Conservation (phyloP, 2,113 vertebrate species). For the Chaetodon trifascialis region DNA sequence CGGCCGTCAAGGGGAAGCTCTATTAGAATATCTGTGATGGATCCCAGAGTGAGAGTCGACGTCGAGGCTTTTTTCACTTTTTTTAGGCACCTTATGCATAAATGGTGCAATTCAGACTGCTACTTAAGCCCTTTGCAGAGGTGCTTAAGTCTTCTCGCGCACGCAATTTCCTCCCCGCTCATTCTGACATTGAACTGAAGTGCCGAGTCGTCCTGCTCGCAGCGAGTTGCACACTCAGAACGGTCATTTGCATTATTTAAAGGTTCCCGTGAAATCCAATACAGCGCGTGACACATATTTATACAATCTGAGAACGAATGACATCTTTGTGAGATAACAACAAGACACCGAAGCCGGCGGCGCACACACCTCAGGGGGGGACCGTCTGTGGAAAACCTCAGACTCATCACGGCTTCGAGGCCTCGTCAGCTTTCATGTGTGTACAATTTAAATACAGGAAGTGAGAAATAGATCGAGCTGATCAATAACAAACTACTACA, state of each 20-base stretch:
- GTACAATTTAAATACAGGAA: no score
- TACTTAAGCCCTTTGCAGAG: conserved; percentile 69
- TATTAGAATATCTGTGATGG: conserved; percentile 73
- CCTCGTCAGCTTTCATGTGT: no score
- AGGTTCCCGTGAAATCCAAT: conserved; percentile 20
- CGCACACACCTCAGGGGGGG: background rate
- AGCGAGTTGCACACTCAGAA: conserved; percentile 36
- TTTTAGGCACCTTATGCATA: conserved; percentile 68
- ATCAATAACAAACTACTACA: background rate
- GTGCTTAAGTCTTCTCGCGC: conserved; percentile 68
- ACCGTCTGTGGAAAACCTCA: no score
- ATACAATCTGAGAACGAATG: background rate
- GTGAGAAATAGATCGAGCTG: background rate
- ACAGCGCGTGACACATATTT: background rate
- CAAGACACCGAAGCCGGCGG: background rate
- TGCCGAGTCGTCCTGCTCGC: conserved; percentile 55
- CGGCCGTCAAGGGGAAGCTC: conserved; percentile 60
- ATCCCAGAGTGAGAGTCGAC: conserved; percentile 68
- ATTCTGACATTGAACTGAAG: conserved; percentile 73
- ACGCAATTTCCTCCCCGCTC: conserved; percentile 54
- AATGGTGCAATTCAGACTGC: conserved; percentile 72
- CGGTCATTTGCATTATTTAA: conserved; percentile 64
- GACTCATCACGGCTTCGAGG: no score
- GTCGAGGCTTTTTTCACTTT: conserved; percentile 32
- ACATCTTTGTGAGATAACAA: background rate